phyloP scores from a whole-genome alignment of 2,888 invertebrate genomes.

The Athalia rosae region DNA sequence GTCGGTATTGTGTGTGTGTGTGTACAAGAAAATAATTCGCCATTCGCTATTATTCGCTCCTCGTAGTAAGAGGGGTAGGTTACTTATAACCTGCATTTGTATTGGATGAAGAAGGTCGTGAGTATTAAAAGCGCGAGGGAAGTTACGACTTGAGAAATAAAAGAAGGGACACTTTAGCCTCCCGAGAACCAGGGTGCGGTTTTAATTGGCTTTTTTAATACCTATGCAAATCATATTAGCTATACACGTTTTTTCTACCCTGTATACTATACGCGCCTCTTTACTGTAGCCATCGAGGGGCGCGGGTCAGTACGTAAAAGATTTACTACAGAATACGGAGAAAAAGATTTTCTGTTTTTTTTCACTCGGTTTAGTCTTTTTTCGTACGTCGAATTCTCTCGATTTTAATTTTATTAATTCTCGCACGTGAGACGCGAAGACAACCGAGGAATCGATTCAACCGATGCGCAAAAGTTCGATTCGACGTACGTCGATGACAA shows the following conservation, averaged over 20 bases:
- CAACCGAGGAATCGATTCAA: too few relatives aligned
- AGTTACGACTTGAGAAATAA: constrained; percentile 42
- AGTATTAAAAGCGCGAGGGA: constrained; percentile 4
- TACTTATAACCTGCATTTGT: not conserved
- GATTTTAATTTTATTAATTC: too few relatives aligned
- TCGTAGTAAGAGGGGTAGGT: not conserved
- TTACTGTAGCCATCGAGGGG: constrained; percentile 7
- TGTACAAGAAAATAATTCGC: constrained; percentile 7
- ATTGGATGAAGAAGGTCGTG: constrained; percentile 14
- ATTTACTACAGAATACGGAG: constrained; percentile 53
- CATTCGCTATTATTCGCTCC: not conserved
- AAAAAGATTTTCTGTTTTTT: not conserved
- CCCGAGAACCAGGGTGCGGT: constrained; percentile 41
- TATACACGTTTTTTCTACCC: not conserved
- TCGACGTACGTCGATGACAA: too few relatives aligned
- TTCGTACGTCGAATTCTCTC: too few relatives aligned
- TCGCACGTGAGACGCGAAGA: too few relatives aligned
- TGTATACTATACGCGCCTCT: not conserved
- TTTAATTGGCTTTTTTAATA: constrained; percentile 63
- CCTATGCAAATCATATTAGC: constrained; percentile 61
- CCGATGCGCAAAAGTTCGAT: too few relatives aligned
- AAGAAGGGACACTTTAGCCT: constrained; percentile 41
- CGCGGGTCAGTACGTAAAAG: constrained; percentile 55
- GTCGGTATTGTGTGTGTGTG: too few relatives aligned
- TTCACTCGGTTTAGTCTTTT: too few relatives aligned